Conservation (phyloP, 2,888 invertebrate genomes). For the Amiota communis region DNA sequence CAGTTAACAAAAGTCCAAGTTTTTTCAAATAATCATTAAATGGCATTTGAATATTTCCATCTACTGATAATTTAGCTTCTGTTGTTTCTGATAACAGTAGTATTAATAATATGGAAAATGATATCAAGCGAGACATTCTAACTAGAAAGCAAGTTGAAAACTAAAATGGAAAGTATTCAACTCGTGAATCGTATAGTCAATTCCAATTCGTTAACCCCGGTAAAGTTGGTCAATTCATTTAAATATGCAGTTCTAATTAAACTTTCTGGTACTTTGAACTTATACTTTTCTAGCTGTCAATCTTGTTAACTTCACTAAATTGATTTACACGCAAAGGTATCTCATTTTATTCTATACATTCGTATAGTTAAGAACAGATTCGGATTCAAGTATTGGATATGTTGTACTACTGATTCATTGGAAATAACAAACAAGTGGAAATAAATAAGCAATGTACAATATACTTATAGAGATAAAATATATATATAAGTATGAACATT, state of each 20-base stretch:
- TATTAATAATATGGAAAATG: slow-evolving; percentile 34
- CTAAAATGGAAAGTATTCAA: too few species aligned
- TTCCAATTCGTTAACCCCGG: slow-evolving; percentile 43
- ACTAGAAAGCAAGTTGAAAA: too few species aligned
- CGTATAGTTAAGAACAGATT: too few species aligned
- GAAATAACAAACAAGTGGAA: too few species aligned
- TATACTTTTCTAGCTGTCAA: slow-evolving; percentile 39
- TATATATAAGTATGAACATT: too few species aligned
- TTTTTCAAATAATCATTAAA: slow-evolving; percentile 47
- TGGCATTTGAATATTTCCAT: neutral
- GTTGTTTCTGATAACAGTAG: slow-evolving; percentile 15
- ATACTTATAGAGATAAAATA: too few species aligned
- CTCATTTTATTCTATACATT: too few species aligned
- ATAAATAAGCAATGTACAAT: too few species aligned
- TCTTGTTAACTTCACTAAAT: slow-evolving; percentile 7
- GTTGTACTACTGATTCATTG: too few species aligned
- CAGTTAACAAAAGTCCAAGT: slow-evolving; percentile 51
- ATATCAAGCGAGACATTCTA: slow-evolving; percentile 31
- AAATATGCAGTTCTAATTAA: slow-evolving; percentile 62
- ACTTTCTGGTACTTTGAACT: slow-evolving; percentile 48
- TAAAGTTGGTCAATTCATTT: slow-evolving; percentile 34
- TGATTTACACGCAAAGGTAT: neutral
- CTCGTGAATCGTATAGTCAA: slow-evolving; percentile 28
- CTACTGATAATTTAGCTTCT: neutral
- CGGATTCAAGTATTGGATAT: too few species aligned